phyloP scores from a whole-genome alignment of 2,113 vertebrate species.

The Odontophorus gujanensis region DNA sequence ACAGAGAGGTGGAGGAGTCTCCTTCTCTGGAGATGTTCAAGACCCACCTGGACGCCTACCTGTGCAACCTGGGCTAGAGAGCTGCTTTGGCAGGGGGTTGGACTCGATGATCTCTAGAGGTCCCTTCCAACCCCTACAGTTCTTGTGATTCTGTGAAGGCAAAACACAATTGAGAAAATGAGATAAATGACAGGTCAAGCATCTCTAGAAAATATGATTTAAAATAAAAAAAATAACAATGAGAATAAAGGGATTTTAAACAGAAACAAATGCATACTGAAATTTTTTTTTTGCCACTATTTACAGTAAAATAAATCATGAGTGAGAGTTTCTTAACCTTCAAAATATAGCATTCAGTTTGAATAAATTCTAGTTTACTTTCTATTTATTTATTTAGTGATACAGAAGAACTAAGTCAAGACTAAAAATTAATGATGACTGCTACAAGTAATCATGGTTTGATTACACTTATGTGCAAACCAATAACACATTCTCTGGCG shows the following conservation, averaged over 20 bases:
- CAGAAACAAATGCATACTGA: background rate
- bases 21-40: no score
- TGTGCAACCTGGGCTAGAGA: no score
- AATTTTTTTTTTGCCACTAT: background rate
- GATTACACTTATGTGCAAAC: background rate
- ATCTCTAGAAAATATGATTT: background rate
- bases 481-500: background rate
- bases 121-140: no score
- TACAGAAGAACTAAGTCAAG: background rate
- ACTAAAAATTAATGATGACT: background rate
- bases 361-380: background rate
- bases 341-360: background rate
- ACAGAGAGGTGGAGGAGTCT: no score
- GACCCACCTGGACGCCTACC: no score
- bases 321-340: background rate
- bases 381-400: no score
- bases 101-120: no score
- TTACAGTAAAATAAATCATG: background rate
- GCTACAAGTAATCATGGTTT: background rate
- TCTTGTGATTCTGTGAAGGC: background rate
- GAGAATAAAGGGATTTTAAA: background rate
- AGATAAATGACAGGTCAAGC: background rate
- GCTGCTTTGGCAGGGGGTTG: no score
- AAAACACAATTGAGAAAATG: background rate
- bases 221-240: background rate